Evolutionary conservation across 2,797 vertebrate genomes (phyloP), one percentile per base, ranked within the genome.

Genomic region (Mormyrus proboscirostris): DNA sequence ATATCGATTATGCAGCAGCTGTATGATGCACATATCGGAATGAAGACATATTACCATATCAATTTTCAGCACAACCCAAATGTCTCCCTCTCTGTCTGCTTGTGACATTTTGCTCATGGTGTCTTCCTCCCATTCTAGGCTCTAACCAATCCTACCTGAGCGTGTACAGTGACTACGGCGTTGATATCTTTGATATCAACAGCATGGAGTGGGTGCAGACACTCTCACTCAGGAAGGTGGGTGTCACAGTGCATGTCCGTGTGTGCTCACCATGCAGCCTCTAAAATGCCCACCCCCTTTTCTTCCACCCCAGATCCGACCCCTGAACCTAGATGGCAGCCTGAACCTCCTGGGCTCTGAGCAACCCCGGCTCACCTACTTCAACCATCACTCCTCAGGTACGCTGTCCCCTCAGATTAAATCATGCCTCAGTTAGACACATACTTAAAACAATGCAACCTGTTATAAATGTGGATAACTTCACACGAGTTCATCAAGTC

Each of bases 121-220:
- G 2, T 33, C 7, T 47, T 76, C 44, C 47, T 88, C 47, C 49
- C 51, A n/a, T 38, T 55, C 41, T 92, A 99, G 98, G 97, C 92
- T 98, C 97, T 88, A 98, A 94, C 95, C 93, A 97, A 0, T 95
- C 96, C 0, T 97, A 98, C 59, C 95, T 99, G 92, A 98, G 97
- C 0, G 96, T 99, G 87, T 99, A 99, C 94, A 98, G 97, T 0
- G 98, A 99, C n/a, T 98, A 99, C 0, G 98, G 98, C 0, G 95
- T 98, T 0, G 98, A 99, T 19, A 97, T 99, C 12, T 99, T 99
- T n/a, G 97, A 99, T 16, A 96, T 97, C 89, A 94, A 95, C 94
- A 96, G 96, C 69, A 95, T 96, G 92, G 98, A 99, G 85, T 99
- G 98, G 98, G 97, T 99, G 25, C 98, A 99, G 95, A 99, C 98